Conservation (phyloP, 2,797 vertebrate species). For the Denticeps clupeoides region DNA sequence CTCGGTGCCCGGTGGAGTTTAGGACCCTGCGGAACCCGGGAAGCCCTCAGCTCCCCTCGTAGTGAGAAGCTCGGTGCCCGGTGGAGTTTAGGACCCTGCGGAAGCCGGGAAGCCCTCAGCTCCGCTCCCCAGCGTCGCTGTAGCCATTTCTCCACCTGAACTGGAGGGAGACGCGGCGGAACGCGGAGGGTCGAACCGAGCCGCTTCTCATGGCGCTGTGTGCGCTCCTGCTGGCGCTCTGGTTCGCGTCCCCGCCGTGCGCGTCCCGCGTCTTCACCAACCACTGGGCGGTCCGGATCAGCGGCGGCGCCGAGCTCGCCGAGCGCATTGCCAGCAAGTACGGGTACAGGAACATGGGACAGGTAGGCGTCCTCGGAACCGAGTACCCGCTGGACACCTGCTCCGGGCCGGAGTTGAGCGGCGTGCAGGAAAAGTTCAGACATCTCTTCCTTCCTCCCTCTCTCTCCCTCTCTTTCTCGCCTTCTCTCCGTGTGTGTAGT, state of each 20-base stretch:
- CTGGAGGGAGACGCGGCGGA: slow-evolving; percentile 44
- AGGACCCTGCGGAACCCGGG: no score
- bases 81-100: slow-evolving; percentile 69
- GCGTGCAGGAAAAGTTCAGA: no score
- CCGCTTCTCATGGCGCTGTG: no score
- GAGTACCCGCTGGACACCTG: no score
- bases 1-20: no score
- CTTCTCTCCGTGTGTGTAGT: no score
- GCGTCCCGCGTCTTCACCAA: slow-evolving; percentile 90
- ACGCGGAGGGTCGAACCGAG: no score
- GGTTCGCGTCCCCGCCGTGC: slow-evolving; percentile 73
- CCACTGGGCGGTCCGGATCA: slow-evolving; percentile 96
- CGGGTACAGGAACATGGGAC: slow-evolving; percentile 93
- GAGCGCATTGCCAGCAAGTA: slow-evolving; percentile 88
- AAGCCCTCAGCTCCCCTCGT: no score
- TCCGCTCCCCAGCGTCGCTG: slow-evolving; percentile 56
- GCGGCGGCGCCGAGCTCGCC: slow-evolving; percentile 75
- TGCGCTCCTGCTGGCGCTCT: slow-evolving; percentile 71
- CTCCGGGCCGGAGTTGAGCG: no score
- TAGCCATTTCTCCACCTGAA: slow-evolving; percentile 62
- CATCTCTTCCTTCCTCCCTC: not conserved
- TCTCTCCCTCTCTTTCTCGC: not conserved
- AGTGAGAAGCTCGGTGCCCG: no score
- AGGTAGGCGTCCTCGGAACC: slow-evolving; percentile 69
- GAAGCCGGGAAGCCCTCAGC: slow-evolving; percentile 51